Conservation (phyloP, 2,888 invertebrate species). For the Megaustenia siamemsis region DNA sequence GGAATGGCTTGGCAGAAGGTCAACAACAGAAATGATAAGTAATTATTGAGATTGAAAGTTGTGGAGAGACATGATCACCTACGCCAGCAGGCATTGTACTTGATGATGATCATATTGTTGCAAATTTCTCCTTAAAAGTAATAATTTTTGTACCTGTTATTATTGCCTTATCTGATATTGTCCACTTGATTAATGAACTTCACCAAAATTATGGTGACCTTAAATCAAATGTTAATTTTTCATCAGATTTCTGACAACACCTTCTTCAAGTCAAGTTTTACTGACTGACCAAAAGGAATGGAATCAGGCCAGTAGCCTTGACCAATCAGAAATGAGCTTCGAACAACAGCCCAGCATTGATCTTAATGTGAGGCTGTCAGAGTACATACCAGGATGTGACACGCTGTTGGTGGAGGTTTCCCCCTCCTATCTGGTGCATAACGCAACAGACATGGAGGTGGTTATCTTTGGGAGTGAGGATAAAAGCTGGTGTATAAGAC, state of each 20-base stretch:
- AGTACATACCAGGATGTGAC: constrained; percentile 80
- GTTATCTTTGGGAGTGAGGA: constrained; percentile 79
- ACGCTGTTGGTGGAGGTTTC: constrained; percentile 86
- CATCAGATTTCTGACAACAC: background rate
- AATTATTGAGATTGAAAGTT: too few relatives aligned
- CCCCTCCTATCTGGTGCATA: constrained; percentile 88
- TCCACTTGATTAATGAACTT: too few relatives aligned
- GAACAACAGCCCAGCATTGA: constrained; percentile 71
- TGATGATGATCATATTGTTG: too few relatives aligned
- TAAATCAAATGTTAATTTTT: background rate
- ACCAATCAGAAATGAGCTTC: constrained; percentile 39
- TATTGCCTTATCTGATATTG: too few relatives aligned
- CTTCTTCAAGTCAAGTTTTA: constrained; percentile 11
- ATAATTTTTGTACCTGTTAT: too few relatives aligned
- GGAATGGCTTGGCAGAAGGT: too few relatives aligned
- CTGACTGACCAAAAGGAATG: background rate
- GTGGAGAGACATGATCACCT: too few relatives aligned
- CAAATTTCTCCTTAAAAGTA: too few relatives aligned
- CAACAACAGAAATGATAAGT: too few relatives aligned
- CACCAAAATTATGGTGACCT: too few relatives aligned
- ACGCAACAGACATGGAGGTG: constrained; percentile 84
- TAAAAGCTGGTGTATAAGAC: constrained; percentile 17
- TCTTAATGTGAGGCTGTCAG: constrained; percentile 79
- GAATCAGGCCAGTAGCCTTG: background rate
- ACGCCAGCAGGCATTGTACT: too few relatives aligned